Base-by-base conservation (phyloP, 1,140 invertebrate species). In the Drosophila obscura region DNA sequence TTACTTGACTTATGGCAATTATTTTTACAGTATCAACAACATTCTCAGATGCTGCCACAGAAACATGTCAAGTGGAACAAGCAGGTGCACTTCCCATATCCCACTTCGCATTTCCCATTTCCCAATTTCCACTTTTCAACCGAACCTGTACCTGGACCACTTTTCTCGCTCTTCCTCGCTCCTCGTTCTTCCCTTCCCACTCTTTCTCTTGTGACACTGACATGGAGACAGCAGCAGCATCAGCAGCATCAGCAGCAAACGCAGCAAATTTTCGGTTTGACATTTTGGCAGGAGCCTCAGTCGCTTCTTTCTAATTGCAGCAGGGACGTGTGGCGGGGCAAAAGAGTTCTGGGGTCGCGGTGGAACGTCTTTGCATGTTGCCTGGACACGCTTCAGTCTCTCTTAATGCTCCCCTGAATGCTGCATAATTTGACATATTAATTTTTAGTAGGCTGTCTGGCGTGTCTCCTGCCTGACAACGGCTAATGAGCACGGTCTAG, bases 361-460 rank as follows among this genome's bases (percentile, higher is more conserved):
- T 8, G 11, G 26, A 41, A 28, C 45, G 52, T 80, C 64, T 62
- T 80, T 73, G 35, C 63, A 62, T 56, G 63, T 31, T 64, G 77
- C 50, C 52, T 74, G 59, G 68, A 78, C 79, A 81, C 80, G 74
- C 74, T 83, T 82, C 79, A 43, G 63, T 43, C 45, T n/a, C 16
- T 31, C 24, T n/a, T 43, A 45, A 50, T 43, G 56, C 52, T 51
- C 55, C 56, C 44, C 48, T 35, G 52, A 35, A 53, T 67, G 66
- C 55, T 65, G 65, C 78, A 87, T 87, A 87, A 87, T 87, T 85
- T 85, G 81, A 85, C 82, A 85, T 85, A 85, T 85, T 85, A 78
- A 85, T 85, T 85, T 77, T 67, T 49, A 68, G 82, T 73, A 58
- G 67, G 48, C 63, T 31, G 31, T 31, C 31, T 85, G 73, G 66